phyloP scores from a whole-genome alignment of 2,888 invertebrate genomes.

The Mimumesa dahlbomi region DNA sequence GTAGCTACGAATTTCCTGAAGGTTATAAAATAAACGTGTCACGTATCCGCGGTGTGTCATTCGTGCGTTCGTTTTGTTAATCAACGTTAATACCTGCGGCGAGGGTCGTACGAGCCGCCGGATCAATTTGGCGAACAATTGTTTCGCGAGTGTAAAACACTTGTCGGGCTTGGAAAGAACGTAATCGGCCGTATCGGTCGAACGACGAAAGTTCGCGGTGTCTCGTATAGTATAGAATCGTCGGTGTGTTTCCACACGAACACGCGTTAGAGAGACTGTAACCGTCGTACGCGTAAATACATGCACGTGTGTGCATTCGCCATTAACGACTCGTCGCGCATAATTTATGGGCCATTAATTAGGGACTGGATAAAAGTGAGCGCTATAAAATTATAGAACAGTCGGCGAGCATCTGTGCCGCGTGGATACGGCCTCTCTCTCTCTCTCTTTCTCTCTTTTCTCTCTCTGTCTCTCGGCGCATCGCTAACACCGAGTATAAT shows the following conservation, averaged over 20 bases:
- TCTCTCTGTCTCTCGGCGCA: conserved; percentile 23
- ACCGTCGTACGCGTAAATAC: conserved; percentile 26
- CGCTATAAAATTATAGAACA: conserved; percentile 74
- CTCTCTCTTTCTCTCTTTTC: conserved; percentile 18
- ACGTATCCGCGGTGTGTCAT: too few relatives aligned
- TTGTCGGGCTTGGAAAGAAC: conserved; percentile 51
- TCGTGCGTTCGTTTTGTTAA: too few relatives aligned
- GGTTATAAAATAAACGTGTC: too few relatives aligned
- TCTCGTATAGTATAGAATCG: too few relatives aligned
- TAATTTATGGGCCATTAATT: conserved; percentile 79
- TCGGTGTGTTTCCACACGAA: too few relatives aligned
- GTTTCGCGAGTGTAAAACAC: conserved; percentile 57
- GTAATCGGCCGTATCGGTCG: conserved; percentile 43
- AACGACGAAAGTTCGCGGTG: background rate
- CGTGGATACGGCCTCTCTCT: conserved; percentile 35
- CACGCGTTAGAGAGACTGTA: conserved; percentile 28
- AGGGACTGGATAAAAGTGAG: conserved; percentile 72
- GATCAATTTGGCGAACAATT: conserved; percentile 40
- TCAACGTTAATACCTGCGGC: background rate
- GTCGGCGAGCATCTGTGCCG: conserved; percentile 59
- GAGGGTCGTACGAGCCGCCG: background rate
- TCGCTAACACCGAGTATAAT: conserved; percentile 26
- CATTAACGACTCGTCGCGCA: conserved; percentile 75
- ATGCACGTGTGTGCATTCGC: conserved; percentile 47
- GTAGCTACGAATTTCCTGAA: too few relatives aligned